Evolutionary conservation across 2,888 invertebrate species (phyloP).

Genomic region (Drosophila demipolita): DNA sequence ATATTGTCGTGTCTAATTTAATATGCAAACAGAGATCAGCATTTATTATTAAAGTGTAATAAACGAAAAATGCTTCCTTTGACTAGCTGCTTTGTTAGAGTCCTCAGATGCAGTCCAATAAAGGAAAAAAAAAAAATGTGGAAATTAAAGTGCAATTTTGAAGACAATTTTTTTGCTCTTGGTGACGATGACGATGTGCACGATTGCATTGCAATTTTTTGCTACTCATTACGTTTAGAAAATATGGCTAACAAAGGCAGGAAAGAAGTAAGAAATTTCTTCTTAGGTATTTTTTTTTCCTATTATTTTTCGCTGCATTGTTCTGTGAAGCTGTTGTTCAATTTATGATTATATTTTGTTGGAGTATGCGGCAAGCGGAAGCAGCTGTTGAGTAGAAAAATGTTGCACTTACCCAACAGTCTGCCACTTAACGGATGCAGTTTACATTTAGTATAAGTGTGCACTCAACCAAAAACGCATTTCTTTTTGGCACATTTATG

Average conservation of each 20-base stretch:
- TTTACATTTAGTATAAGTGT: slow-evolving; percentile 22
- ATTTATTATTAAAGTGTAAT: not conserved
- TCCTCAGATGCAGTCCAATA: not conserved
- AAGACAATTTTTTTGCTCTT: not conserved
- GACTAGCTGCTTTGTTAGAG: not conserved
- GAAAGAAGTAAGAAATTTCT: not conserved
- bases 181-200: no score
- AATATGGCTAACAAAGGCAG: not conserved
- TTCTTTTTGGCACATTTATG: slow-evolving; percentile 28
- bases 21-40: not conserved
- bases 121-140: not conserved
- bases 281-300: not conserved
- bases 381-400: slow-evolving; percentile 8
- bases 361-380: not conserved
- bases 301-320: not conserved
- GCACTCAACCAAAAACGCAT: slow-evolving; percentile 36
- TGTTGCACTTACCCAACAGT: slow-evolving; percentile 12
- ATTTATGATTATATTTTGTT: slow-evolving; percentile 56
- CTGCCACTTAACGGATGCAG: slow-evolving; percentile 14
- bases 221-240: not conserved
- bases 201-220: not conserved
- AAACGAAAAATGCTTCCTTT: not conserved
- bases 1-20: not conserved
- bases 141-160: not conserved
- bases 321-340: slow-evolving; percentile 19